Base-by-base conservation (phyloP, 2,113 vertebrate species). In the Suncus etruscus region DNA sequence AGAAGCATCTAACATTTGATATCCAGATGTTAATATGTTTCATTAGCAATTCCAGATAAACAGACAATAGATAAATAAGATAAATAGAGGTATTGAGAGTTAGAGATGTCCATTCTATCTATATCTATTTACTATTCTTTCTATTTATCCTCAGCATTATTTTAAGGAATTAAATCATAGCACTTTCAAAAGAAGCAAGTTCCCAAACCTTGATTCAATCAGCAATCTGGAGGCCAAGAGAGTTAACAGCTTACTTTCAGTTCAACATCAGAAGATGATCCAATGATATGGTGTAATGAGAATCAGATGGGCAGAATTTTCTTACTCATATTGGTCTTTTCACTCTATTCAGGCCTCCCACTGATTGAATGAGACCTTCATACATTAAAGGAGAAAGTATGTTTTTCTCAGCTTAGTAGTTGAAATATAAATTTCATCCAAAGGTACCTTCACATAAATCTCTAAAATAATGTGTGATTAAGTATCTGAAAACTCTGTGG, bases 381-480 rank as follows among this genome's bases (percentile, higher is more conserved):
- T 31, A 66, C 11, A 73, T 83, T 31, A 80, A n/a, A 61, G 14
- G 86, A 7, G 75, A 8, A 63, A 90, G 51, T 51, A 32, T 86
- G 18, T 32, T 81, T 75, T 69, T 58, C 12, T 91, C 54, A 66
- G 61, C 10, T 12, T 74, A 91, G 12, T 1, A 18, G 73, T 68
- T 87, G 83, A 82, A 83, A 73, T 79, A 24, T 83, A 65, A 83
- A 83, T 66, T 14, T 87, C 18, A 79, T 74, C 15, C 15, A 84
- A 83, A 87, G 87, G 68, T 8, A 50, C 15, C 18, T 24, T 87
- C 39, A 39, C 3, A 94, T 9, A 63, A 93, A 82, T 4, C 25
- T 20, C 58, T 20, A 61, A 20, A 61, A 61, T 61, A 22, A 16
- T 61, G 58, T 61, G 18, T 22, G 22, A 61, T 20, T 20, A 61